Base-by-base conservation (phyloP, 2,888 invertebrate species). In the Anoncus sp. region DNA sequence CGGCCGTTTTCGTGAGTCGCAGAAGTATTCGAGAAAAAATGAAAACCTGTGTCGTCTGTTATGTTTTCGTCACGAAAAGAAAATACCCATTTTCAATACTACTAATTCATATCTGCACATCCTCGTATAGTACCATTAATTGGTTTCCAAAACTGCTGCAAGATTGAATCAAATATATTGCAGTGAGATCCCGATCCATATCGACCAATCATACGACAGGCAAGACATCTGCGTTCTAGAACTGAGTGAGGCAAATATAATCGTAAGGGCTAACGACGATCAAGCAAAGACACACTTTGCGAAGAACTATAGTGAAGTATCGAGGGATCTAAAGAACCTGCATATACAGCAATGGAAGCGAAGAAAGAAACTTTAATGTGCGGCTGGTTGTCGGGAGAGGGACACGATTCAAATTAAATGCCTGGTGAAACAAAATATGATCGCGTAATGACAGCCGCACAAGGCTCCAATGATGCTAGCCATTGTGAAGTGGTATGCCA, bases 321-420 rank as follows among this genome's bases (percentile, higher is more conserved):
- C 16, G 27, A 27, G 45, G 62, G 14, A 18, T 62, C 6, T 9
- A 12, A 45, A 24, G 22, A 51, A n/a, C 12, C 14, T n/a, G 22
- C 22, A 14, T 12, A 16, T 16, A 16, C 24, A 5, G 24, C 9
- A 16, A 55, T 31, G n/a, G 38, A 38, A 10, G 38, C 38, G 38
- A 38, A 38, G 5, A 12, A 59, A 40, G 66, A 35, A 55, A 27
- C 38, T 12, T 40, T 35, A 31, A 31, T 53, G 31, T 53, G 40
- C 31, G 60, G 40, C 4, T 27, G 77, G 59, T 78, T 67, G 70
- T 66, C 70, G 82, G 71, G 84, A 85, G 85, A 82, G 84, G 86
- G 81, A 85, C 75, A 49, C 85, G 86, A 86, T 86, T 85, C 83
- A 86, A 90, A 90, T 90, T 87, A 89, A 90, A 89, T 88, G 88